Conservation (phyloP, 2,888 invertebrate species). For the Sipha maydis region DNA sequence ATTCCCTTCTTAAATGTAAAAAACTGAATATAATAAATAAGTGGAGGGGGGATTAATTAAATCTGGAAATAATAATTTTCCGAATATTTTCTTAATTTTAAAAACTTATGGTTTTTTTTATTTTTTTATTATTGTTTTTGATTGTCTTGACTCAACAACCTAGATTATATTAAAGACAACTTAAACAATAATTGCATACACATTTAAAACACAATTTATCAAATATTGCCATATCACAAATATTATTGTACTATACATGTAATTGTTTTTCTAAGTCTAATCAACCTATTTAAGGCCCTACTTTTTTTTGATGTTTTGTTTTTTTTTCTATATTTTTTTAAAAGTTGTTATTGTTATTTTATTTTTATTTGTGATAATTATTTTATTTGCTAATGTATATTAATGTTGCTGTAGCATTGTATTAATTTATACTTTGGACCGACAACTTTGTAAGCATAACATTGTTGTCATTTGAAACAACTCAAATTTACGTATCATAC, state of each 20-base stretch:
- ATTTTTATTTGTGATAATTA: slow-evolving; percentile 56
- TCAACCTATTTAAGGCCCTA: slow-evolving; percentile 27
- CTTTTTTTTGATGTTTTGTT: slow-evolving; percentile 20
- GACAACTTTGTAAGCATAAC: slow-evolving; percentile 46
- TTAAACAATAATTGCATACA: slow-evolving; percentile 23
- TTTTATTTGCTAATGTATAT: slow-evolving; percentile 43
- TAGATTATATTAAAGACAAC: not conserved
- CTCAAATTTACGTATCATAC: slow-evolving; percentile 42
- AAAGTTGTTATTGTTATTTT: slow-evolving; percentile 55
- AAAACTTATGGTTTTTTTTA: not conserved
- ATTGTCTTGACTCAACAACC: not conserved
- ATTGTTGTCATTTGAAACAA: slow-evolving; percentile 48
- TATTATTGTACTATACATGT: slow-evolving; percentile 53
- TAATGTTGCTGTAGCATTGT: slow-evolving; percentile 54
- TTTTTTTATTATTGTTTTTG: slow-evolving; percentile 17
- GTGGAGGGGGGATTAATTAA: not conserved
- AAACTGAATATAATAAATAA: not conserved
- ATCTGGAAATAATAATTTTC: slow-evolving; percentile 19
- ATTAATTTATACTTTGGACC: slow-evolving; percentile 44
- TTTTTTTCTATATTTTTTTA: slow-evolving; percentile 44
- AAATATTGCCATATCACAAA: slow-evolving; percentile 60
- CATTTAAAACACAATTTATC: slow-evolving; percentile 58
- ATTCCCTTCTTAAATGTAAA: slow-evolving; percentile 3
- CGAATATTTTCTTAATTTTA: slow-evolving; percentile 30
- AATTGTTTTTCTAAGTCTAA: slow-evolving; percentile 44